Evolutionary conservation across 2,113 vertebrate genomes (phyloP).

Genomic region (Illadopsis cleaveri): DNA sequence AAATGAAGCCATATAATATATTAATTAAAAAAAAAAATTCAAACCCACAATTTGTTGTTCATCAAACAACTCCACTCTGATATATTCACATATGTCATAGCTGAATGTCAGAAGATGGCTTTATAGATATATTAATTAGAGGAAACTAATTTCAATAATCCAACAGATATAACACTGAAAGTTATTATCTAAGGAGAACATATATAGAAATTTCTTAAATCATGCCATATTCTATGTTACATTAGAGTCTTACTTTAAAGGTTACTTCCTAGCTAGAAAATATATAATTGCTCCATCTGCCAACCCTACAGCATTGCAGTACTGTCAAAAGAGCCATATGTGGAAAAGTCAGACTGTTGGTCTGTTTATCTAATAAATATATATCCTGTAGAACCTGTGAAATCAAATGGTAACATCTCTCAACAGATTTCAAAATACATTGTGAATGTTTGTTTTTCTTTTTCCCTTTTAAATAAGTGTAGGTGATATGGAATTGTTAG

Average conservation of each 20-base stretch:
- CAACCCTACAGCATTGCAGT: slow-evolving; percentile 25
- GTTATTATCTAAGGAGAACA: not conserved
- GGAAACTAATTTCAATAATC: not conserved
- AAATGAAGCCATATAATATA: not conserved
- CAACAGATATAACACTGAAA: not conserved
- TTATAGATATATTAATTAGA: not conserved
- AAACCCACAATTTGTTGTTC: not conserved
- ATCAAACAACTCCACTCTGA: not conserved
- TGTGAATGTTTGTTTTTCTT: not conserved
- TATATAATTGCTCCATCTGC: slow-evolving; percentile 67
- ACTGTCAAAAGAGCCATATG: slow-evolving; percentile 57
- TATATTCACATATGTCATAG: not conserved
- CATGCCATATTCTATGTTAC: not conserved
- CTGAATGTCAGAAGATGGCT: not conserved
- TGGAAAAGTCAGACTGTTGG: slow-evolving; percentile 37
- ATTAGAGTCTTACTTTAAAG: slow-evolving; percentile 27
- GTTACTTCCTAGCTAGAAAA: slow-evolving; percentile 49
- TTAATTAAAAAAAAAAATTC: not conserved
- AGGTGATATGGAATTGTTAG: not conserved
- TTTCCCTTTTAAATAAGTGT: not conserved
- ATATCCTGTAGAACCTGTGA: slow-evolving; percentile 1
- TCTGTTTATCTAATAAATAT: slow-evolving; percentile 48
- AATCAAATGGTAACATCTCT: slow-evolving; percentile 22
- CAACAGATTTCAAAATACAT: slow-evolving; percentile 8
- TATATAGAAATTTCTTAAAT: slow-evolving; percentile 2